These are phyloP conservation scores for Drosophila histrio DNA, from an alignment of 2,888 invertebrate species.

Conservation along the genomic window DNA sequence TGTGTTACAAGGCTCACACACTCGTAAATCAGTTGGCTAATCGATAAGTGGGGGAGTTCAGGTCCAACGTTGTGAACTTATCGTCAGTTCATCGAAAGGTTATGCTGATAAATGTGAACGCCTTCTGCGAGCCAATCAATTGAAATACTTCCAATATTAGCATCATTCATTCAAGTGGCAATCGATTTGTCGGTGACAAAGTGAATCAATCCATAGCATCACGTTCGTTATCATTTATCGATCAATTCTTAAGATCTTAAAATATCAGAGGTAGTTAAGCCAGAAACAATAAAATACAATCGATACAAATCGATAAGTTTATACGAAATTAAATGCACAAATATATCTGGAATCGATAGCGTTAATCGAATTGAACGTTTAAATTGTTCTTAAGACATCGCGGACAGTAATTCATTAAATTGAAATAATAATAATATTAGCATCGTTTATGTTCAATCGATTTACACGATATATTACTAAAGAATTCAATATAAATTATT, in stretches of 20 bases:
- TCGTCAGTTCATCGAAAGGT: constrained; percentile 14
- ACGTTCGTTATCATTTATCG: background rate
- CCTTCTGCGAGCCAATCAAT: constrained; percentile 6
- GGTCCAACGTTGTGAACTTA: background rate
- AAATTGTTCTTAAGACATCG: background rate
- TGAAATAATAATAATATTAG: too few species aligned
- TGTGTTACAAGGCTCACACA: background rate
- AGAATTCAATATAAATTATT: too few species aligned
- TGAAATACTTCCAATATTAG: constrained; percentile 16
- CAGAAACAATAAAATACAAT: too few species aligned
- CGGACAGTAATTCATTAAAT: too few species aligned
- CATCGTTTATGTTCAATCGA: too few species aligned
- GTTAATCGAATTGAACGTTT: background rate
- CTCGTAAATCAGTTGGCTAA: constrained; percentile 17
- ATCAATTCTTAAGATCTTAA: background rate
- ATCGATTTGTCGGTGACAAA: background rate
- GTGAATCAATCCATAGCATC: background rate
- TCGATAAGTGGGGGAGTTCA: constrained; percentile 5
- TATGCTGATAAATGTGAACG: constrained; percentile 17
- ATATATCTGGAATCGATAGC: too few species aligned
- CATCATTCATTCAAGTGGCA: constrained; percentile 2
- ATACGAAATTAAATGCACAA: too few species aligned
- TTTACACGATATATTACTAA: too few species aligned
- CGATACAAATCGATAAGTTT: background rate
- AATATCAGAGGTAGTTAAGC: too few species aligned